Conservation (phyloP, 92 coral and sea anemone species). For the Nematostella vectensis region DNA sequence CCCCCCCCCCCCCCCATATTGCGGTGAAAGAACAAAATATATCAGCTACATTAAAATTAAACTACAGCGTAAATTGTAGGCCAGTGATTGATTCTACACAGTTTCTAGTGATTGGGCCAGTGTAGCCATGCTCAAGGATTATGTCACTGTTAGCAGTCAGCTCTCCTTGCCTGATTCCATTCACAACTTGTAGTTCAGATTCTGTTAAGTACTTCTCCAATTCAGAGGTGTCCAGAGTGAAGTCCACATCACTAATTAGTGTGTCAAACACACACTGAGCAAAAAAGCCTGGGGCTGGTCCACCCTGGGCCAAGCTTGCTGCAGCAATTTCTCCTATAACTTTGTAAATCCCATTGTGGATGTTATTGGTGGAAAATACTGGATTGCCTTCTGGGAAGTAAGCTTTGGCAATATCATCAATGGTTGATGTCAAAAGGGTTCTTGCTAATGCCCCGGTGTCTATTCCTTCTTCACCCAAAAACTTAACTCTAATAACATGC, state of each 20-base stretch:
- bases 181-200: conserved; percentile 29
- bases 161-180: conserved; percentile 37
- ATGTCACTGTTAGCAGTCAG: conserved; percentile 34
- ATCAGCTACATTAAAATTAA: too few species aligned
- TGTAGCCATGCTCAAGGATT: conserved; percentile 52
- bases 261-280: conserved; percentile 42
- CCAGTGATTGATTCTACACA: conserved; percentile 33
- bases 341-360: conserved; percentile 60
- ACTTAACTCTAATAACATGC: conserved; percentile 36
- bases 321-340: conserved; percentile 55
- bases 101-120: conserved; percentile 38
- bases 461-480: conserved; percentile 52
- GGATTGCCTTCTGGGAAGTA: conserved; percentile 67
- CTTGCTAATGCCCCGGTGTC: conserved; percentile 60
- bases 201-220: conserved; percentile 51
- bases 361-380: conserved; percentile 35
- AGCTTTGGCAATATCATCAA: conserved; percentile 32
- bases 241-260: conserved; percentile 37
- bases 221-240: conserved; percentile 29
- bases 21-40: too few species aligned
- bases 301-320: conserved; percentile 61
- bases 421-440: conserved; percentile 42
- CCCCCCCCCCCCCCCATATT: too few species aligned
- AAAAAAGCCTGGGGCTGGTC: conserved; percentile 63
- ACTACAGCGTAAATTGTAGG: too few species aligned